Percentiles rank a stretch among this genome's conserved stretches.
Conservation (phyloP, 2,113 vertebrate species). For the Sminthopsis crassicaudata region DNA sequence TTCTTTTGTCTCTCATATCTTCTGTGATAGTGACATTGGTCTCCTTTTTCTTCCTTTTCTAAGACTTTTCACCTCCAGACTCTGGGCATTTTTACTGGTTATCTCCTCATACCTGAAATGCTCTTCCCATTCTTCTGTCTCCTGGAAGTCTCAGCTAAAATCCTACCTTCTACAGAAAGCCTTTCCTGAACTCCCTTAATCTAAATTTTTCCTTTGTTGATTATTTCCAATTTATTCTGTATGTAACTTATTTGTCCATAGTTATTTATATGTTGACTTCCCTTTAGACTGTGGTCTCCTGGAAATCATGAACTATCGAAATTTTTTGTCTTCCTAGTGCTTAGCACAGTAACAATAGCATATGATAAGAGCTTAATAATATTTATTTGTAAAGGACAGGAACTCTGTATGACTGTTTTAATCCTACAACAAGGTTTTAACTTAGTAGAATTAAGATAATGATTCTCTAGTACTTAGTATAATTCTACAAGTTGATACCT, state of each 20-base stretch:
- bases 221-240: not conserved
- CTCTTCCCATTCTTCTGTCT: not conserved
- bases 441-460: too few relatives aligned
- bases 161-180: not conserved
- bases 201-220: not conserved
- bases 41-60: not conserved
- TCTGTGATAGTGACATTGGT: not conserved
- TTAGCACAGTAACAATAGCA: not conserved
- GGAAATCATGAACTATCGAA: not conserved
- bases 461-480: too few relatives aligned
- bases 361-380: not conserved
- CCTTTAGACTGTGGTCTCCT: not conserved
- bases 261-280: not conserved
- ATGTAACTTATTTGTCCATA: not conserved
- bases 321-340: not conserved
- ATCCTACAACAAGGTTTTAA: too few relatives aligned
- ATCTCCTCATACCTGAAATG: not conserved
- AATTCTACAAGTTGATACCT: too few relatives aligned
- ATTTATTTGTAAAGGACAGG: not conserved
- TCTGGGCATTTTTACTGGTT: not conserved
- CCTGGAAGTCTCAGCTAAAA: not conserved
- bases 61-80: not conserved
- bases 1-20: not conserved
- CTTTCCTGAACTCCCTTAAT: not conserved
- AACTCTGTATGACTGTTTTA: too few relatives aligned